Evolutionary conservation across 2,113 vertebrate species (phyloP), one percentile per base, ranked within the genome.

Genomic region (Lampris megalopsis): DNA sequence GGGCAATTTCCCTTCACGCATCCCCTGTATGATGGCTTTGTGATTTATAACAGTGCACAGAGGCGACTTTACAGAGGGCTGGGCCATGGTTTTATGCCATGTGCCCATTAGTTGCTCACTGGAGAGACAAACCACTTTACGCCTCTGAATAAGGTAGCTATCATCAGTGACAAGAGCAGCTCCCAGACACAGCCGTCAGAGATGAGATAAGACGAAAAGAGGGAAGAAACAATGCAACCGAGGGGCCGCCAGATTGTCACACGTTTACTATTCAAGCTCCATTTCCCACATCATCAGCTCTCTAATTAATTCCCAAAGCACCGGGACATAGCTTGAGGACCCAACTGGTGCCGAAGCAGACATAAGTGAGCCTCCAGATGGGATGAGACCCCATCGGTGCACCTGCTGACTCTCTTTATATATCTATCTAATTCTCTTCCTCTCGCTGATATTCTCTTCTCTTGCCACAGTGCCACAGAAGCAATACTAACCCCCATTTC

Each of bases 221-320:
- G 3, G 70, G 70, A 71, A 38, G 48, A 68, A 60, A 64, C 38
- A 70, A 68, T 54, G 58, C 43, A 49, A 50, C n/a, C n/a, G 41
- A 63, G 85, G 74, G 54, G 37, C 1, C 24, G 37, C 38, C 9
- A 57, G 64, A 67, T 54, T 1, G 5, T 79, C 35, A 60, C 60
- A 40, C 50, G 77, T 81, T 85, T 68, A 75, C 82, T 68, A 78
- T 81, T 83, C 65, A 43, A 24, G 48, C 70, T 84, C 78, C 82
- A 61, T 79, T 85, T 85, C 58, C 50, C 50, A 41, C 0, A 65
- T 81, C 78, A 82, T 71, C 53, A 73, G 74, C 57, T 57, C 63
- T 24, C 57, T 83, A 79, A 85, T 90, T 83, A 86, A 82, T 84
- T 79, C 79, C 74, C 71, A 9, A 24, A 63, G 80, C 37, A 45